Evolutionary conservation across 2,113 vertebrate genomes (phyloP).

Genomic region (Poeciliopsis retropinna): DNA sequence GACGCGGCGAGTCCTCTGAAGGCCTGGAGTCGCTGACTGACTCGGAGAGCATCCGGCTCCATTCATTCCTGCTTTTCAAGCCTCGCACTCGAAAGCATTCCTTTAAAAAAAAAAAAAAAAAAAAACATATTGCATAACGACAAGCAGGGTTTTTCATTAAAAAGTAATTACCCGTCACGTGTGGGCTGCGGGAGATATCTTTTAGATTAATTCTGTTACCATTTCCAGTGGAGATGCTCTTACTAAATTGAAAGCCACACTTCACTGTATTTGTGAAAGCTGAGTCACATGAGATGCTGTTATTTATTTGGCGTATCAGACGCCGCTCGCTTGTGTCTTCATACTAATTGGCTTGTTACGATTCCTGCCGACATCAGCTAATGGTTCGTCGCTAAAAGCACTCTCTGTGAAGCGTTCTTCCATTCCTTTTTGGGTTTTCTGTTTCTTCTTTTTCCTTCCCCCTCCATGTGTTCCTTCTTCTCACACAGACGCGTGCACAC

Average conservation of each 20-base stretch:
- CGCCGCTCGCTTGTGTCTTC: conserved; percentile 34
- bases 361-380: conserved; percentile 56
- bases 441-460: conserved; percentile 5
- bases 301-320: conserved; percentile 53
- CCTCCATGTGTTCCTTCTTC: conserved; percentile 5
- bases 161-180: conserved; percentile 61
- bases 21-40: conserved; percentile 39
- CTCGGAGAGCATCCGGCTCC: conserved; percentile 18
- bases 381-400: conserved; percentile 58
- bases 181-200: conserved; percentile 42
- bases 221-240: conserved; percentile 38
- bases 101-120: conserved; percentile 20
- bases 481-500: neutral
- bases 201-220: conserved; percentile 49
- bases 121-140: conserved; percentile 38
- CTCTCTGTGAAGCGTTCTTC: conserved; percentile 34
- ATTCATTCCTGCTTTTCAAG: conserved; percentile 35
- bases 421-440: conserved; percentile 11
- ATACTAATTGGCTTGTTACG: conserved; percentile 67
- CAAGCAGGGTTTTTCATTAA: conserved; percentile 54
- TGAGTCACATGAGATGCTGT: conserved; percentile 35
- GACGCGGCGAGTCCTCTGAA: conserved; percentile 35
- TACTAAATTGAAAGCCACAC: conserved; percentile 50
- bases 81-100: conserved; percentile 45
- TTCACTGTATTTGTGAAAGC: conserved; percentile 23